These are phyloP conservation scores for Amazona finschi DNA, from an alignment of 2,797 vertebrate genomes.

Conservation along the genomic window DNA sequence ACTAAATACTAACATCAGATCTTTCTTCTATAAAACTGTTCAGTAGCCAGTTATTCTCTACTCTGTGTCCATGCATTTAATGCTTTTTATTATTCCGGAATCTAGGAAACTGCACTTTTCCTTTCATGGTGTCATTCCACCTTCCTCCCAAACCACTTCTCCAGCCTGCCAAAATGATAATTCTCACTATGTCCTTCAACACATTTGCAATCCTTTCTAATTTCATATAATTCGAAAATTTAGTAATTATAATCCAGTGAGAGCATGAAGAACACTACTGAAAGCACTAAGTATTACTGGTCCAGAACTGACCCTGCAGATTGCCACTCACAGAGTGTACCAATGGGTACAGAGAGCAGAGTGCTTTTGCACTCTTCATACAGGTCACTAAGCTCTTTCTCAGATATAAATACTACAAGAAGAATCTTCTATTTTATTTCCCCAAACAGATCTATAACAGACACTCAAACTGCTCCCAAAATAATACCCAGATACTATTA, in stretches of 20 bases:
- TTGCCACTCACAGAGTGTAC: accelerated
- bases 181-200: background rate
- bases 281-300: background rate
- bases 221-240: background rate
- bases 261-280: background rate
- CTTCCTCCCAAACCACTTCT: background rate
- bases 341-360: accelerated
- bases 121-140: background rate
- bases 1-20: background rate
- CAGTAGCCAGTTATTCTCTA: background rate
- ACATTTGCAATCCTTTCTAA: background rate
- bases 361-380: background rate
- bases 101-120: background rate
- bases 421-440: background rate
- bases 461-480: background rate
- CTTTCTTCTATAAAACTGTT: background rate
- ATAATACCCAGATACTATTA: background rate
- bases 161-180: background rate
- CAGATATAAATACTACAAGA: background rate
- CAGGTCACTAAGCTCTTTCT: background rate
- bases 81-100: background rate
- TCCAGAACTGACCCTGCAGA: background rate
- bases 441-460: background rate
- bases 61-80: background rate
- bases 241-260: background rate